Conservation (phyloP, 2,113 vertebrate genomes). For the Rhodinocichla rosea region DNA sequence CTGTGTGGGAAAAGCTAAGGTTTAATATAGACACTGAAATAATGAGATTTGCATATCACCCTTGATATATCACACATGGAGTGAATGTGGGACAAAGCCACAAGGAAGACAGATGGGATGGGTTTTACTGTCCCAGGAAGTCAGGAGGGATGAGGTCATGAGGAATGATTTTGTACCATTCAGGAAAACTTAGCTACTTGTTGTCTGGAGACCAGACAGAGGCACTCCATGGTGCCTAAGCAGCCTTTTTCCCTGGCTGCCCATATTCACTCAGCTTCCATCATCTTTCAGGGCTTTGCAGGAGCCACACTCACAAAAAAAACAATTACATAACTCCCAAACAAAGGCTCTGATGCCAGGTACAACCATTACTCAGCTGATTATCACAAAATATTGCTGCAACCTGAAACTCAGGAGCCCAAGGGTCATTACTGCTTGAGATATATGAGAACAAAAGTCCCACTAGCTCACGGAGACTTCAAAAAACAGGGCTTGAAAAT, state of each 20-base stretch:
- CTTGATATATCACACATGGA: background rate
- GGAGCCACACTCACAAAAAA: background rate
- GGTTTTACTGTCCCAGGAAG: background rate
- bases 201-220: background rate
- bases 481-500: background rate
- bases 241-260: background rate
- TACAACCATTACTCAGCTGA: background rate
- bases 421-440: background rate
- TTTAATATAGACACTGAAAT: background rate
- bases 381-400: background rate
- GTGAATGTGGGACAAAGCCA: background rate
- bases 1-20: background rate
- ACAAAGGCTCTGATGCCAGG: background rate
- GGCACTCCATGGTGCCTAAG: background rate
- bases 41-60: fast-evolving
- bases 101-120: background rate
- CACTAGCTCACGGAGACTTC: background rate
- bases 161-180: background rate
- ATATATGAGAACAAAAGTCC: background rate
- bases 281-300: background rate
- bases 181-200: background rate
- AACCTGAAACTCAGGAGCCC: background rate
- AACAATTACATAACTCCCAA: background rate
- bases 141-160: background rate
- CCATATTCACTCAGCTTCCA: background rate